phyloP scores from a whole-genome alignment of 2,888 invertebrate genomes.

The Heliconius ismenius region DNA sequence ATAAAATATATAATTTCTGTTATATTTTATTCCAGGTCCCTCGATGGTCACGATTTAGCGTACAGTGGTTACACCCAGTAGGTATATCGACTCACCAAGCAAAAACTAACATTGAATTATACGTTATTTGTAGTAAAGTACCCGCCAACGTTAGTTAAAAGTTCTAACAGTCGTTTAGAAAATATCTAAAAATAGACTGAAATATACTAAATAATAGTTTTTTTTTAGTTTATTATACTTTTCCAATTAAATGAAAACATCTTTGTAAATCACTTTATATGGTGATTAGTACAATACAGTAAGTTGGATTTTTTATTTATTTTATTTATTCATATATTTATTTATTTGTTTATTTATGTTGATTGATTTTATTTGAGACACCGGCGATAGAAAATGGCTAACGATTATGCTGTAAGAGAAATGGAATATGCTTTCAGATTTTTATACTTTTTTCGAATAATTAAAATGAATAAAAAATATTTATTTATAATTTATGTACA shows the following conservation, averaged over 20 bases:
- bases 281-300: conserved; percentile 43
- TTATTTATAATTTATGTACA: conserved; percentile 46
- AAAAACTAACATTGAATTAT: conserved; percentile 36
- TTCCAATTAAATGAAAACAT: conserved; percentile 26
- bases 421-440: conserved; percentile 21
- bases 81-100: conserved; percentile 58
- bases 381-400: conserved; percentile 45
- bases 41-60: conserved; percentile 82
- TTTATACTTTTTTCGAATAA: conserved; percentile 2
- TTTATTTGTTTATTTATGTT: conserved; percentile 42
- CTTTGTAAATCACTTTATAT: conserved; percentile 31
- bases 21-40: conserved; percentile 63
- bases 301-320: conserved; percentile 35
- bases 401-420: conserved; percentile 40
- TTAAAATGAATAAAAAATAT: conserved; percentile 40
- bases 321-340: conserved; percentile 37
- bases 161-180: conserved; percentile 37
- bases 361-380: conserved; percentile 42
- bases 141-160: conserved; percentile 41
- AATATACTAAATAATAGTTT: neutral
- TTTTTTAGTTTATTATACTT: neutral
- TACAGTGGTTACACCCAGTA: conserved; percentile 82
- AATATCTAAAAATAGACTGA: conserved; percentile 28
- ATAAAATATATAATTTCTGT: too few species aligned
- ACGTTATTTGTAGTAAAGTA: conserved; percentile 44